Conservation (phyloP, 2,113 vertebrate species). For the Rhizomys pruinosus region DNA sequence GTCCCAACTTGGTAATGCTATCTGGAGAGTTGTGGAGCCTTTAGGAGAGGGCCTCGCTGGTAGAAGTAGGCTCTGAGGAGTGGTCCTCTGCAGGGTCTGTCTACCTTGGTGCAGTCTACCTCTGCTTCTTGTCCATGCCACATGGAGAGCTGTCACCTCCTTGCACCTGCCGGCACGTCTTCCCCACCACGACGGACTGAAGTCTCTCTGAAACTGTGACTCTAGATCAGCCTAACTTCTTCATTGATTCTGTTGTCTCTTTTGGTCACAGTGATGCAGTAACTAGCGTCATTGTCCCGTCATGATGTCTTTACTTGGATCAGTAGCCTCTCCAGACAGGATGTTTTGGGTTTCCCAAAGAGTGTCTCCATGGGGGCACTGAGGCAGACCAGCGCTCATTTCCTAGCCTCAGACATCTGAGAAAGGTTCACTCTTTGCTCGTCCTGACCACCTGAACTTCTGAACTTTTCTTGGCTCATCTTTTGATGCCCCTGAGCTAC, state of each 20-base stretch:
- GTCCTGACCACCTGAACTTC: background rate
- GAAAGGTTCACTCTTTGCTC: background rate
- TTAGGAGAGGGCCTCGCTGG: background rate
- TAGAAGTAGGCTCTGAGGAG: background rate
- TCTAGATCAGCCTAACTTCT: background rate
- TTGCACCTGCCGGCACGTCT: too few relatives aligned
- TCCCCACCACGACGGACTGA: background rate
- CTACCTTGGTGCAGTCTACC: background rate
- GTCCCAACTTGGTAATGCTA: background rate
- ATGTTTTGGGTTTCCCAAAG: background rate
- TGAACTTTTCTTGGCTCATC: background rate
- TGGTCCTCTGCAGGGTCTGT: too few relatives aligned
- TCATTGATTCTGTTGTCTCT: background rate
- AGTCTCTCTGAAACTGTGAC: background rate
- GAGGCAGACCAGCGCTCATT: background rate
- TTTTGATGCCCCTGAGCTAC: constrained; percentile 33
- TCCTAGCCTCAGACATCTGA: constrained; percentile 11
- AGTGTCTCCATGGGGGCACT: constrained; percentile 12
- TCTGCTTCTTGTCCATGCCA: background rate
- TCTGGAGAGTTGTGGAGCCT: background rate
- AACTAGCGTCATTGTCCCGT: background rate
- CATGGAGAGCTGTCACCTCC: background rate
- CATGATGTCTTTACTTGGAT: background rate
- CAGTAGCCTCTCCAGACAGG: background rate
- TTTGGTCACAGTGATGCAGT: background rate